Evolutionary conservation across 2,113 vertebrate genomes (phyloP).

Genomic region (Phrynocephalus versicolor): DNA sequence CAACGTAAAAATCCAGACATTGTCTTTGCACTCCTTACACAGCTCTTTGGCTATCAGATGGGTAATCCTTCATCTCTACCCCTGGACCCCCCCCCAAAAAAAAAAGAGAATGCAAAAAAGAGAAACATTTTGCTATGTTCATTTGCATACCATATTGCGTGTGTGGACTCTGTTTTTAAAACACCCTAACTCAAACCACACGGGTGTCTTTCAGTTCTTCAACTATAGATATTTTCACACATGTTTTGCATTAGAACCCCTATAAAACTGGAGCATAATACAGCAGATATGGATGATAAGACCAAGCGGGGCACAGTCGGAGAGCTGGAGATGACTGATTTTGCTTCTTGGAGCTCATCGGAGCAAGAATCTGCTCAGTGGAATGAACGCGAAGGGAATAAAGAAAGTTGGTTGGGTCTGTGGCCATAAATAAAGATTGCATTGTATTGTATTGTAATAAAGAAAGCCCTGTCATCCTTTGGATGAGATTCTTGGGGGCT

Average conservation of each 20-base stretch:
- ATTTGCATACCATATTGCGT: slow-evolving; percentile 56
- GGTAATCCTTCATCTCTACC: slow-evolving; percentile 34
- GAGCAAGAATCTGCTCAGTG: not conserved
- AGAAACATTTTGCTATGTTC: slow-evolving; percentile 55
- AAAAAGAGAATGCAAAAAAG: not conserved
- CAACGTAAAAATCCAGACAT: too few species aligned
- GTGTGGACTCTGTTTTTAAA: slow-evolving; percentile 56
- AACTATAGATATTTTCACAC: slow-evolving; percentile 58
- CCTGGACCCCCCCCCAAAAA: not conserved
- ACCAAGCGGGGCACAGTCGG: slow-evolving; percentile 49
- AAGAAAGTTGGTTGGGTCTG: too few species aligned
- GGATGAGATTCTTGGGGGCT: too few species aligned
- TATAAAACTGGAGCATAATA: slow-evolving; percentile 63
- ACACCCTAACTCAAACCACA: slow-evolving; percentile 70
- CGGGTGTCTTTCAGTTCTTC: slow-evolving; percentile 54
- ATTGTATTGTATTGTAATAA: too few species aligned
- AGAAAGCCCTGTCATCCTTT: not conserved
- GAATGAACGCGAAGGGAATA: slow-evolving; percentile 50
- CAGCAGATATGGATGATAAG: slow-evolving; percentile 68
- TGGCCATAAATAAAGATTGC: too few species aligned
- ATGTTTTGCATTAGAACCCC: slow-evolving; percentile 66
- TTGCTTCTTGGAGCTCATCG: slow-evolving; percentile 32
- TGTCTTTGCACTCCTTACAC: slow-evolving; percentile 11
- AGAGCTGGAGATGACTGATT: slow-evolving; percentile 61
- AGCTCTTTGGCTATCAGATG: not conserved